Base-by-base conservation (phyloP, 2,113 vertebrate genomes). In the Bettongia penicillata region DNA sequence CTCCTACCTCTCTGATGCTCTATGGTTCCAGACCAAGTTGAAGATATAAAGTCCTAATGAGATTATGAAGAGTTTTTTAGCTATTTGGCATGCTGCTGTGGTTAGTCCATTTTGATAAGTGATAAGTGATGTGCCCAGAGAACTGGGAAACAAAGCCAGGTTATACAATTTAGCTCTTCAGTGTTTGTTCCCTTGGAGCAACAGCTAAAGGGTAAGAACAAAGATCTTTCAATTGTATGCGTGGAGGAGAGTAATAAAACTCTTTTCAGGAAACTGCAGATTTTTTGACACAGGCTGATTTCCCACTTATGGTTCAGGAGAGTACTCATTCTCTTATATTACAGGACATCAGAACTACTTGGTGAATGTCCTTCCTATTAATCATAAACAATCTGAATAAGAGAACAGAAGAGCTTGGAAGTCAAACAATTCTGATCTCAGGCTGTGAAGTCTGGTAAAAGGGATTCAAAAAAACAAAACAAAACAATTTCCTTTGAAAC, bases 21-120 rank as follows among this genome's bases (percentile, higher is more conserved):
- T 96, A 97, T 97, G 95, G 93, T 94, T 98, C 98, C 97, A 97
- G 95, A 93, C 51, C 94, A 95, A 98, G n/a, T 94, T 94, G 96
- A 96, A 95, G 57, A 97, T 97, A 93, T 57, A 96, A 98, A 97
- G 91, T 96, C 95, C 96, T 98, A 92, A 98, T 97, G 96, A 98
- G 95, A 98, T 98, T 98, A 98, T 93, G 93, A 92, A 68, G 89
- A 94, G 95, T 90, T 98, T 98, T 92, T 97, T 93, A 97, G 95
- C 94, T 97, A 97, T 55, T 97, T 96, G 93, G 92, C 97, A 96
- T 0, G 8, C 51, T 96, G 93, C 94, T 96, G 84, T 93, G 43
- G 93, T 96, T 96, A 93, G 91, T 94, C 94, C 95, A 10, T 97
- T 97, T 94, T 97, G 98, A 95, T 97, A 96, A 97, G 92, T 55